These are phyloP conservation scores for Rostratula benghalensis DNA, from an alignment of 2,113 vertebrate genomes.

Conservation along the genomic window DNA sequence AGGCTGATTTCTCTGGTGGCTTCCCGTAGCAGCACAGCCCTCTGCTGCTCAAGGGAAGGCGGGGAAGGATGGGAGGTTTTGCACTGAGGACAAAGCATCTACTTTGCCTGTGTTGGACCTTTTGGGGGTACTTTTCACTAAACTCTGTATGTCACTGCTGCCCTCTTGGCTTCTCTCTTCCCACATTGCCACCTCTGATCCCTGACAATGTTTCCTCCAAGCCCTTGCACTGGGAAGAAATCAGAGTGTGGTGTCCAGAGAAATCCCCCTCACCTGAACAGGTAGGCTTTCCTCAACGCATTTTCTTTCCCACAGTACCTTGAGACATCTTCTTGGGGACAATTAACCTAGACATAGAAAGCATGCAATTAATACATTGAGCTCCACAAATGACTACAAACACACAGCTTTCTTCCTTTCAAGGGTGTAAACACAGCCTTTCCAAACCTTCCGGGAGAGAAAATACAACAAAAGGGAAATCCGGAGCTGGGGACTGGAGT, in stretches of 20 bases:
- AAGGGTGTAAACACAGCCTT: background rate
- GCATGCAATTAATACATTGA: background rate
- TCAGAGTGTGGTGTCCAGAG: background rate
- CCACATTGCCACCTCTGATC: background rate
- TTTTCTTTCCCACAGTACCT: slow-evolving; percentile 83
- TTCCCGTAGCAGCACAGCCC: background rate
- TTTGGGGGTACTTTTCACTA: background rate
- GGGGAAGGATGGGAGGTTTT: background rate
- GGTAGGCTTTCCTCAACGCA: slow-evolving; percentile 79
- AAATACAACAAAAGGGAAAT: background rate
- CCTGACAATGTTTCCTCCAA: background rate
- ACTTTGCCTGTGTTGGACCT: background rate
- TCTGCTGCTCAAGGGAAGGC: background rate
- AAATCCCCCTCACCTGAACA: slow-evolving; percentile 84
- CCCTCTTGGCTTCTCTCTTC: background rate
- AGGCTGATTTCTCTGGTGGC: background rate
- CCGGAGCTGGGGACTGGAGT: background rate
- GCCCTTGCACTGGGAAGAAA: background rate
- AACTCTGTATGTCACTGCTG: background rate
- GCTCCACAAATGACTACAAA: background rate
- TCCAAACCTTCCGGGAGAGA: background rate
- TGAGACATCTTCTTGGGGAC: slow-evolving; percentile 75
- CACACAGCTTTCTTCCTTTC: background rate
- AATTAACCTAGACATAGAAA: slow-evolving; percentile 82
- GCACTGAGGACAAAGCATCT: background rate